Conservation (phyloP, 2,888 invertebrate species). For the Hybos culiciformis region DNA sequence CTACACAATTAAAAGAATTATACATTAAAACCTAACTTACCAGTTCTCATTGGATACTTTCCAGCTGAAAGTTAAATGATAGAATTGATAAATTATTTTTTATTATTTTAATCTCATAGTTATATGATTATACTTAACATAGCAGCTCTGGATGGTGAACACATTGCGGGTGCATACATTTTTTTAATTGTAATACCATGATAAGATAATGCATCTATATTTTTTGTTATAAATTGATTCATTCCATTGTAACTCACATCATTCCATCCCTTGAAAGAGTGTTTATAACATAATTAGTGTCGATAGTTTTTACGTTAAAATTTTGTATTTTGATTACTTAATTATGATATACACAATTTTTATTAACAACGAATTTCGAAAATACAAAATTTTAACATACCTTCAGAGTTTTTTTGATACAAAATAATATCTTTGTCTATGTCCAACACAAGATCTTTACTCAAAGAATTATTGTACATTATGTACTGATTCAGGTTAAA, state of each 20-base stretch:
- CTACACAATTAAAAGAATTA: neutral
- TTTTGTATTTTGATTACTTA: neutral
- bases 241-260: conserved; percentile 86
- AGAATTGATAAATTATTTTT: too few relatives aligned
- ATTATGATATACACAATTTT: neutral
- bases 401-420: too few relatives aligned
- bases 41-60: conserved; percentile 71
- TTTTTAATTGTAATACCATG: conserved; percentile 73
- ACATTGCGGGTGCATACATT: conserved; percentile 65
- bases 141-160: conserved; percentile 72
- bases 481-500: too few relatives aligned
- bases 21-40: conserved; percentile 24
- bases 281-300: neutral
- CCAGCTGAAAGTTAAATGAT: too few relatives aligned
- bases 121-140: too few relatives aligned
- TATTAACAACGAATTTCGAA: neutral
- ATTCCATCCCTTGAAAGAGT: conserved; percentile 62
- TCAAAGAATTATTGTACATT: too few relatives aligned
- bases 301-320: neutral
- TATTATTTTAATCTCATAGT: too few relatives aligned
- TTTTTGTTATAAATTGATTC: conserved; percentile 76
- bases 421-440: neutral
- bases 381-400: too few relatives aligned
- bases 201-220: conserved; percentile 75
- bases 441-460: neutral